A percentile compares a stretch with the other conserved stretches of the same genome.
These are phyloP conservation scores for Haliclystus octoradiatus DNA, from an alignment of 30 jellyfish, hydroid and myxozoan genomes.

Conservation along the genomic window DNA sequence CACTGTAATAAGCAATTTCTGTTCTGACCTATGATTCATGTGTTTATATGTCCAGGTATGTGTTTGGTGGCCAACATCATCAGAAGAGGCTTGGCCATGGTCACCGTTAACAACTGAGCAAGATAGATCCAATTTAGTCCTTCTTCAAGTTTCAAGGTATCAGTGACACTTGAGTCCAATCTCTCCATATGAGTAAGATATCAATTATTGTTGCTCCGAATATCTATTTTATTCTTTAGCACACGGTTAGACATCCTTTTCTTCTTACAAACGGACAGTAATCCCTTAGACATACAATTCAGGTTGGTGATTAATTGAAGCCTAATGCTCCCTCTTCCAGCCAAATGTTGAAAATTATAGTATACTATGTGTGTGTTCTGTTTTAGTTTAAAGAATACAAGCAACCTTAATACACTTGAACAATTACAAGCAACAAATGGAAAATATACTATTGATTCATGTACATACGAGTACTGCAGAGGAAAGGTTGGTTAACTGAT, in stretches of 20 bases:
- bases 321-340: too few relatives aligned
- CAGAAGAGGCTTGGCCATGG: slow-evolving; percentile 89
- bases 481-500: slow-evolving; percentile 16
- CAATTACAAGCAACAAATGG: slow-evolving; percentile 48
- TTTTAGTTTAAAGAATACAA: slow-evolving; percentile 43
- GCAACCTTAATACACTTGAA: slow-evolving; percentile 36
- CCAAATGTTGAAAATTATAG: too few relatives aligned
- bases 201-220: background rate
- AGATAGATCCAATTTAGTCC: slow-evolving; percentile 51
- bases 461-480: slow-evolving; percentile 30
- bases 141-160: slow-evolving; percentile 35
- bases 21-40: too few relatives aligned
- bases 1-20: too few relatives aligned
- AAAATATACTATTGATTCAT: slow-evolving; percentile 32
- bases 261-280: slow-evolving; percentile 37
- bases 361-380: background rate
- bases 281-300: slow-evolving; percentile 35
- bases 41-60: too few relatives aligned
- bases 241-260: slow-evolving; percentile 37
- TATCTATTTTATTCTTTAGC: slow-evolving; percentile 6
- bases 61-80: slow-evolving; percentile 75
- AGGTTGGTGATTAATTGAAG: slow-evolving; percentile 13
- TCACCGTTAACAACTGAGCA: slow-evolving; percentile 46
- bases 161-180: background rate
- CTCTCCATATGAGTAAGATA: background rate